Percentiles rank a stretch among this genome's conserved stretches.
phyloP scores from a whole-genome alignment of 2,888 invertebrate species.

The Eumacrocentrus americanus region DNA sequence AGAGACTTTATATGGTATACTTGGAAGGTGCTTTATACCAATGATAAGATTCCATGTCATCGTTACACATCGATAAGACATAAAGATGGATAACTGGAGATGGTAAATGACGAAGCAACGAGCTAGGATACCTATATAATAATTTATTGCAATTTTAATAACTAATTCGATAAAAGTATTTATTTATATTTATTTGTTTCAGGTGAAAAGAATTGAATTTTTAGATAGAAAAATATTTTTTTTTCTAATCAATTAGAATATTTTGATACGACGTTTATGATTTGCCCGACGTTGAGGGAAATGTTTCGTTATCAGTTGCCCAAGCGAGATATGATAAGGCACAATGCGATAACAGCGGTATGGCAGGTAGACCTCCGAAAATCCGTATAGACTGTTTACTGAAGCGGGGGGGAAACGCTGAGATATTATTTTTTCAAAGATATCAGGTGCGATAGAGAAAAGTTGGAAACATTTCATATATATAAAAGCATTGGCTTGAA shows the following conservation, averaged over 20 bases:
- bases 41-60: conserved; percentile 31
- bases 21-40: background rate
- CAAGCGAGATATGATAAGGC: conserved; percentile 27
- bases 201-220: background rate
- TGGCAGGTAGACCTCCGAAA: conserved; percentile 28
- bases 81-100: no score
- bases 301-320: conserved; percentile 23
- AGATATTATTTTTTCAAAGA: conserved; percentile 18
- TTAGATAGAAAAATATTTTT: background rate
- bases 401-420: conserved; percentile 5
- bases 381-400: conserved; percentile 29
- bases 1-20: conserved; percentile 4
- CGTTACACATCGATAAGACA: conserved; percentile 34
- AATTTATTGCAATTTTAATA: no score
- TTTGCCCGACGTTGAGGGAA: background rate
- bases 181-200: background rate
- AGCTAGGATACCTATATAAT: no score
- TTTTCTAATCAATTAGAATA: background rate
- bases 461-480: background rate
- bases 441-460: conserved; percentile 14
- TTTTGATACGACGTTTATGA: background rate
- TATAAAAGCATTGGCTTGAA: no score
- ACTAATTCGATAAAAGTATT: no score
- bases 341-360: conserved; percentile 7
- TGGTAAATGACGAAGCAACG: no score